Evolutionary conservation across 2,888 invertebrate genomes (phyloP), one percentile per base, ranked within the genome.

Genomic region (Drosophila atripex): DNA sequence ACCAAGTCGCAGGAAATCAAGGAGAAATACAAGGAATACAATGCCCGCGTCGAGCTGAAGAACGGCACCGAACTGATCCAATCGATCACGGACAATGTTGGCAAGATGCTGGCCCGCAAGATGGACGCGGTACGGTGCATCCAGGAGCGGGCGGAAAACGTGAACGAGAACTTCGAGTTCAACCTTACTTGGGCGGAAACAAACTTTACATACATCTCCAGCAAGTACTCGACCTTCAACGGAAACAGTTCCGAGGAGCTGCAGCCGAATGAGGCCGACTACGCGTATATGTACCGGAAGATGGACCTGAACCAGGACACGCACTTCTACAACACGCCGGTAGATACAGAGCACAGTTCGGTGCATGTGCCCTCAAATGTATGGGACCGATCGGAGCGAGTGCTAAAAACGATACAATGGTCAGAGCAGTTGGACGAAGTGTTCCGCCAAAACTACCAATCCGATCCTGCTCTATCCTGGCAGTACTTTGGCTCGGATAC

Each of bases 401-500:
- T 96, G 0, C 90, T 94, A 43, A 93, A 94, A 85, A 95, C 95
- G n/a, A 97, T 99, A 64, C 93, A 95, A 89, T 99, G 99, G 98
- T 97, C 99, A 0, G 95, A 96, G 90, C 93, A 93, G 16, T 93
- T 99, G 54, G 97, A 98, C 86, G 93, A 95, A 30, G 94, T 95
- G 7, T 99, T 99, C 91, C 93, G 92, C 56, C 94, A 95, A 88
- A 99, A 99, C 91, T 97, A 96, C 89, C 93, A 95, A 74, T 94
- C 95, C 0, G 97, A 98, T 92, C 97, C 98, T 1, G 96, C 97
- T 0, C 91, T 98, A 35, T 95, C 96, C 0, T 99, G 99, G 98
- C 99, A 99, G 92, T 99, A 98, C 92, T 99, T 99, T 91, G 98
- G 99, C 28, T 98, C 98, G 78, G 95, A 97, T 30, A 95, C 96